A percentile compares a stretch with the other conserved stretches of the same genome.
Evolutionary conservation across 2,888 invertebrate species (phyloP).

Genomic region (Tenthredo notha): DNA sequence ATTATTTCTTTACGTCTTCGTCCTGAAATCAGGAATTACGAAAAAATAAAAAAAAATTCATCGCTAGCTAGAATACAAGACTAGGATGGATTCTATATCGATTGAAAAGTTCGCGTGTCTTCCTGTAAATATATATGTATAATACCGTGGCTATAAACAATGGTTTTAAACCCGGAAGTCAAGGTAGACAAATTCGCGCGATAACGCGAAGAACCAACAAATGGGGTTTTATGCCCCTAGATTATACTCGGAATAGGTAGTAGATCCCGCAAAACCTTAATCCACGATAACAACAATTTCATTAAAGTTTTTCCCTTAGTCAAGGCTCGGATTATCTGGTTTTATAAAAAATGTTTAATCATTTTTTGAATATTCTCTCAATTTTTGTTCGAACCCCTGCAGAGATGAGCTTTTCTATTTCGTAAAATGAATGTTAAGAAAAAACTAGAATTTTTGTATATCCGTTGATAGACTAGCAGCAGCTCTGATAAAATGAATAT

Average conservation of each 20-base stretch:
- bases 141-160: neutral
- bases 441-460: too few relatives aligned
- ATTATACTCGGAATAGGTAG: neutral
- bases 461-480: too few relatives aligned
- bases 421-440: too few relatives aligned
- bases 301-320: neutral
- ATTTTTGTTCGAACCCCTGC: too few relatives aligned
- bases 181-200: slow-evolving; percentile 19
- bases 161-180: neutral
- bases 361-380: too few relatives aligned
- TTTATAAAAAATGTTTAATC: neutral
- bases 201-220: slow-evolving; percentile 17
- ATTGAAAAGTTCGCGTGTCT: neutral
- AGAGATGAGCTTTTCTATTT: neutral
- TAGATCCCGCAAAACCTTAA: slow-evolving; percentile 5
- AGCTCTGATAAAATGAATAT: too few relatives aligned
- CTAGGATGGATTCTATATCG: neutral
- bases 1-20: neutral
- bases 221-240: neutral
- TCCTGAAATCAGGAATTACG: neutral
- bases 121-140: neutral
- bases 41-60: neutral
- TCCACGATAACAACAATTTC: neutral
- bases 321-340: neutral
- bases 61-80: neutral